A percentile compares a stretch with the other conserved stretches of the same genome.
Conservation (phyloP, 1,140 invertebrate species). For the Epicauta chinensis region DNA sequence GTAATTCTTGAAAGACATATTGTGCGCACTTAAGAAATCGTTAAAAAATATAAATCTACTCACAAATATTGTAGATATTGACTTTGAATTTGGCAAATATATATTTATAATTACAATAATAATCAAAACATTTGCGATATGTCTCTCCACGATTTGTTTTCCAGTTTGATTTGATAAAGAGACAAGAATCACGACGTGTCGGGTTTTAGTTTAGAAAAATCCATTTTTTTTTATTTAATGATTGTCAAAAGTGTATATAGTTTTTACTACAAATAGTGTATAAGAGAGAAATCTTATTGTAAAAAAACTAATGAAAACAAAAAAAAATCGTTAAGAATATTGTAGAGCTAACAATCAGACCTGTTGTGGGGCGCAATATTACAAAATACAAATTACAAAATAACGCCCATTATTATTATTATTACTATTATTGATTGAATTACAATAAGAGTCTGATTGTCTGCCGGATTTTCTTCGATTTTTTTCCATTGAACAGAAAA, state of each 20-base stretch:
- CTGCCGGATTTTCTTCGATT: too few relatives aligned
- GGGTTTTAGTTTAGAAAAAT: too few relatives aligned
- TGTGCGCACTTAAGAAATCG: constrained; percentile 31
- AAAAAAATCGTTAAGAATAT: neutral
- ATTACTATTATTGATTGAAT: too few relatives aligned
- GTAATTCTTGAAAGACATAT: constrained; percentile 17
- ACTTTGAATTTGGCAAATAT: constrained; percentile 43
- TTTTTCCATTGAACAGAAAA: too few relatives aligned
- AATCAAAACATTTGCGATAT: constrained; percentile 25
- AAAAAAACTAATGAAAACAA: neutral
- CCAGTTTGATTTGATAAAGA: too few relatives aligned
- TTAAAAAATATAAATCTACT: constrained; percentile 34
- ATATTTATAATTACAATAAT: constrained; percentile 10
- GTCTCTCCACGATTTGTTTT: constrained; percentile 5
- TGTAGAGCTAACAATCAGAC: too few relatives aligned
- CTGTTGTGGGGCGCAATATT: too few relatives aligned
- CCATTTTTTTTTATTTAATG: constrained; percentile 5
- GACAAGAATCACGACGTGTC: too few relatives aligned
- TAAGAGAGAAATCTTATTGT: too few relatives aligned
- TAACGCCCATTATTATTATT: too few relatives aligned
- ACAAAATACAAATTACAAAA: too few relatives aligned
- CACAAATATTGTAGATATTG: constrained; percentile 41
- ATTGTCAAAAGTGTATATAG: constrained; percentile 30
- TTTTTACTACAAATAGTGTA: constrained; percentile 1
- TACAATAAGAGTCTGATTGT: too few relatives aligned